Percentiles rank a stretch among this genome's conserved stretches.
These are phyloP conservation scores for Excalfactoria chinensis DNA, from an alignment of 2,113 vertebrate genomes.

Conservation along the genomic window DNA sequence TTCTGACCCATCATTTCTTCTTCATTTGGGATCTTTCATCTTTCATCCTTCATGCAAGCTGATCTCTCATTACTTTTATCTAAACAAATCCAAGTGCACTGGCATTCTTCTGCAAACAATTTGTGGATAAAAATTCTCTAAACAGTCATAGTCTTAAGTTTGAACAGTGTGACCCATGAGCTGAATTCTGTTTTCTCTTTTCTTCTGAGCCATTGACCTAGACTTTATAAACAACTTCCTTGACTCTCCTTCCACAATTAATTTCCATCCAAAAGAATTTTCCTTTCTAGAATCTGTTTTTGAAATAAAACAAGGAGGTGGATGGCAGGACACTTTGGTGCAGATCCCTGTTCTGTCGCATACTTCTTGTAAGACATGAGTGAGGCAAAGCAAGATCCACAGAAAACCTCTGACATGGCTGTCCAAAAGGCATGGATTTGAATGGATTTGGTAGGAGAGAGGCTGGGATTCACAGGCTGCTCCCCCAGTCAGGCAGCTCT, in stretches of 20 bases:
- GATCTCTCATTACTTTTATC: conserved; percentile 20
- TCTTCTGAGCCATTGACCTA: not conserved
- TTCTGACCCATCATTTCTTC: conserved; percentile 20
- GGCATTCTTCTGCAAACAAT: not conserved
- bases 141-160: not conserved
- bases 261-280: not conserved
- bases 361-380: rapidly evolving
- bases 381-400: not conserved
- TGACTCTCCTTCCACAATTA: not conserved
- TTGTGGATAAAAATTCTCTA: conserved; percentile 7
- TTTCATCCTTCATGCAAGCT: not conserved
- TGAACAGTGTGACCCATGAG: not conserved
- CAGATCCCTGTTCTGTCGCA: not conserved
- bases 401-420: not conserved
- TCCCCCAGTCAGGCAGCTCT: not conserved
- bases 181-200: not conserved
- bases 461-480: not conserved
- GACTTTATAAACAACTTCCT: conserved; percentile 1
- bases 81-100: not conserved
- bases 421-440: not conserved
- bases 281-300: not conserved
- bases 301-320: not conserved
- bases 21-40: conserved; percentile 8
- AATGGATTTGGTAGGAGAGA: not conserved
- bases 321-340: not conserved